Evolutionary conservation across 1,140 invertebrate genomes (phyloP), one percentile per base, ranked within the genome.

Genomic region (Harpegnathos saltator): DNA sequence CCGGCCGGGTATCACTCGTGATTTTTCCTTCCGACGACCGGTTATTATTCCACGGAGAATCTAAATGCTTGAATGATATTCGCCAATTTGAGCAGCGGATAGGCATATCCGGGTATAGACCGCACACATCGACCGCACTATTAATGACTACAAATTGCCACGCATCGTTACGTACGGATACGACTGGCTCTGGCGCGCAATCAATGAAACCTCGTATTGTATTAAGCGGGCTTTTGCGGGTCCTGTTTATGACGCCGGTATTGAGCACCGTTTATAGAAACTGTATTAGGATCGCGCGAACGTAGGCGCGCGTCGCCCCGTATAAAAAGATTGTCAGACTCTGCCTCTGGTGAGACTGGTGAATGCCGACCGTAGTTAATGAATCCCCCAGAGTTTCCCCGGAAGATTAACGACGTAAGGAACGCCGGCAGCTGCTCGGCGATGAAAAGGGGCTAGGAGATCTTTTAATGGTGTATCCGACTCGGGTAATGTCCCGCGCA

Each of bases 401-500:
- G 14, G 88, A 89, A 89, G 88, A 89, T 89, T 89, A 89, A 89
- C 87, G 86, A 89, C 69, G 69, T 17, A 63, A 62, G 78, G 69
- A 84, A 84, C 73, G 65, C 58, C 54, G 54, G 12, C 69, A 72
- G 78, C 54, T 80, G 62, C 68, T 29, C 38, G 50, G 12, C 24
- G 69, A 81, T 56, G 58, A 83, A 78, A 84, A 80, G 75, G 38
- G 56, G 29, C 2, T 50, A 59, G 44, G 15, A 65, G 29, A 84
- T 83, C 85, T 52, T 58, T 73, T 83, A 69, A 86, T 74, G 48
- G 22, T 56, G 69, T 33, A 59, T 58, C 14, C n/a, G 63, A 26
- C 65, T 73, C 50, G 80, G 69, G 7, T 82, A 85, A 85, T 74
- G 78, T 61, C 65, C 33, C 15, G 56, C 26, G 62, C 62, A 63